Percentiles rank a stretch among this genome's conserved stretches.
Conservation (phyloP, 2,113 vertebrate genomes). For the Petroica traversi region DNA sequence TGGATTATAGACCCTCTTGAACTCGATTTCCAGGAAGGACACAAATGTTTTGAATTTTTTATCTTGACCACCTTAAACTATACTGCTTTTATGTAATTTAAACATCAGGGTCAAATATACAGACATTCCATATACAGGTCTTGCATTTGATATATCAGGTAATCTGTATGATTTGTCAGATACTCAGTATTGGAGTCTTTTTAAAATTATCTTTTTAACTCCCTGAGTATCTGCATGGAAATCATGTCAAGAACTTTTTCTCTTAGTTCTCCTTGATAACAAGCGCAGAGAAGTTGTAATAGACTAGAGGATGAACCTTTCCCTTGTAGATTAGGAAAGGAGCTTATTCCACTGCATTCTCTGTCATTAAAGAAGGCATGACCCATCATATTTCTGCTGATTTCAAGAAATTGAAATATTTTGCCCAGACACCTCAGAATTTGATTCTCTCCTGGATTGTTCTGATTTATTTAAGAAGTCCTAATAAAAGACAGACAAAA, state of each 20-base stretch:
- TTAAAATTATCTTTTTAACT: not conserved
- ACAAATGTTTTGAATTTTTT: not conserved
- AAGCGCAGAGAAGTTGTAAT: not conserved
- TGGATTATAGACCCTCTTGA: not conserved
- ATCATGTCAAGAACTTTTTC: not conserved
- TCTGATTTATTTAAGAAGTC: not conserved
- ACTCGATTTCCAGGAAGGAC: not conserved
- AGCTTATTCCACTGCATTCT: not conserved
- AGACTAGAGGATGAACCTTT: not conserved
- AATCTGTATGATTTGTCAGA: not conserved
- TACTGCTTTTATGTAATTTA: not conserved
- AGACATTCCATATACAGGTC: not conserved
- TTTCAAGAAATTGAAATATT: not conserved
- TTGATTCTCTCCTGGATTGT: not conserved
- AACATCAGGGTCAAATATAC: not conserved
- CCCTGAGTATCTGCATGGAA: not conserved
- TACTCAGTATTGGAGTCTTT: not conserved
- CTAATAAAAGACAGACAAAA: not conserved
- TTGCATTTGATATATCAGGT: not conserved
- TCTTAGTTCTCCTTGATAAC: slow-evolving; percentile 24
- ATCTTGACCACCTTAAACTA: not conserved
- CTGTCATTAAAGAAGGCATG: not conserved
- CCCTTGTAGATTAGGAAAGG: not conserved
- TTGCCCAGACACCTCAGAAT: not conserved
- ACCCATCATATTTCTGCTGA: not conserved